Conservation (phyloP, 2,888 invertebrate genomes). For the Chloromyia formosa region DNA sequence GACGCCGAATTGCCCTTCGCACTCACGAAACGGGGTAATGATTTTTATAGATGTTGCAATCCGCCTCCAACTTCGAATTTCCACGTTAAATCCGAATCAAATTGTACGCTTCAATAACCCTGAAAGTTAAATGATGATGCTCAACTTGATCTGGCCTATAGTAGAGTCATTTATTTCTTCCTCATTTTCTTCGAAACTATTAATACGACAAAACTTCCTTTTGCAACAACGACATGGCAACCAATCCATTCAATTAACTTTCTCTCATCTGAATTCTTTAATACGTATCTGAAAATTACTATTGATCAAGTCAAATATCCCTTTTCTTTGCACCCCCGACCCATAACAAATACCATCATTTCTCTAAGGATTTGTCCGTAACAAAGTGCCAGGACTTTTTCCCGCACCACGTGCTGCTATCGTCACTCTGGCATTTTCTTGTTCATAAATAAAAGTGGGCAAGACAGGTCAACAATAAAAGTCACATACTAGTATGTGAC, state of each 20-base stretch:
- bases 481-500: slow-evolving; percentile 19
- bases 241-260: neutral
- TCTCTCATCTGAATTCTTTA: neutral
- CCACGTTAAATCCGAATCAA: too few species aligned
- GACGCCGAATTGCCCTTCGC: too few species aligned
- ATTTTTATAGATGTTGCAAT: too few species aligned
- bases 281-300: neutral
- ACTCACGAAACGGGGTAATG: too few species aligned
- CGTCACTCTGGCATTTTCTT: neutral
- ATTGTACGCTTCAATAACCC: too few species aligned
- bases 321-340: neutral
- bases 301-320: neutral
- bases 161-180: too few species aligned
- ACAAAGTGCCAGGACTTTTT: neutral
- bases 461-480: slow-evolving; percentile 38
- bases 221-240: too few species aligned
- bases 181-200: too few species aligned
- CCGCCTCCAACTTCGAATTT: too few species aligned
- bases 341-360: neutral
- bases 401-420: neutral
- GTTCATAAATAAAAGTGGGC: slow-evolving; percentile 9
- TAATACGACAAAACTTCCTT: too few species aligned
- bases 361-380: neutral
- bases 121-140: too few species aligned
- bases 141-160: too few species aligned